Conservation (phyloP, 2,797 vertebrate species). For the Fistularia commersonii region DNA sequence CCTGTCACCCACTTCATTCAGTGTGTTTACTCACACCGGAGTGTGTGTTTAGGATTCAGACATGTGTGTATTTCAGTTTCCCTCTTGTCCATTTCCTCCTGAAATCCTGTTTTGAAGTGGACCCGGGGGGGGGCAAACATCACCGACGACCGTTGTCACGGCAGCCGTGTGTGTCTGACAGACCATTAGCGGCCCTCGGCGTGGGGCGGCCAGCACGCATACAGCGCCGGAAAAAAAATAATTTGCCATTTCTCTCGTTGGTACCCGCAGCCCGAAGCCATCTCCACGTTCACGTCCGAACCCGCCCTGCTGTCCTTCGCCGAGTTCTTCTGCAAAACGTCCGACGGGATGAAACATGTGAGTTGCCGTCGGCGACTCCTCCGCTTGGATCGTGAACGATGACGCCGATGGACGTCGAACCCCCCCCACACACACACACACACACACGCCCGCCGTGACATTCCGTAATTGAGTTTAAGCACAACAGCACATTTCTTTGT, state of each 20-base stretch:
- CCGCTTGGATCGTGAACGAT: too few relatives aligned
- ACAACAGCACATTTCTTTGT: too few relatives aligned
- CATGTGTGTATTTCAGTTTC: too few relatives aligned
- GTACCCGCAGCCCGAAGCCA: constrained; percentile 85
- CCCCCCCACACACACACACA: neutral
- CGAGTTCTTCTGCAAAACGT: constrained; percentile 91
- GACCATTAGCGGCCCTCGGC: constrained; percentile 40
- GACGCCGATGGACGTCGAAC: neutral
- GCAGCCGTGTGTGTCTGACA: constrained; percentile 40
- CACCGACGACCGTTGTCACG: constrained; percentile 38
- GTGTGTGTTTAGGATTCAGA: too few relatives aligned
- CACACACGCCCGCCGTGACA: too few relatives aligned
- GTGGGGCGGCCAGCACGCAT: constrained; percentile 35
- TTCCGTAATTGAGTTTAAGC: too few relatives aligned
- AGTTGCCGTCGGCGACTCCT: constrained; percentile 29
- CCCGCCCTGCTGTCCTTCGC: constrained; percentile 92
- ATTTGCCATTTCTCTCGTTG: neutral
- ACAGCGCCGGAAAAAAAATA: constrained; percentile 3
- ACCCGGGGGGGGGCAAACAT: too few relatives aligned
- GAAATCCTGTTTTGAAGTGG: too few relatives aligned
- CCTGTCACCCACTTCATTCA: too few relatives aligned
- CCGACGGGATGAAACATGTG: constrained; percentile 85
- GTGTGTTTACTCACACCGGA: too few relatives aligned
- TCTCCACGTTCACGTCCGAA: constrained; percentile 95
- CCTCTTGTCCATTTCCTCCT: too few relatives aligned